phyloP scores from a whole-genome alignment of 2,113 vertebrate genomes.

The Seriola dumerili region DNA sequence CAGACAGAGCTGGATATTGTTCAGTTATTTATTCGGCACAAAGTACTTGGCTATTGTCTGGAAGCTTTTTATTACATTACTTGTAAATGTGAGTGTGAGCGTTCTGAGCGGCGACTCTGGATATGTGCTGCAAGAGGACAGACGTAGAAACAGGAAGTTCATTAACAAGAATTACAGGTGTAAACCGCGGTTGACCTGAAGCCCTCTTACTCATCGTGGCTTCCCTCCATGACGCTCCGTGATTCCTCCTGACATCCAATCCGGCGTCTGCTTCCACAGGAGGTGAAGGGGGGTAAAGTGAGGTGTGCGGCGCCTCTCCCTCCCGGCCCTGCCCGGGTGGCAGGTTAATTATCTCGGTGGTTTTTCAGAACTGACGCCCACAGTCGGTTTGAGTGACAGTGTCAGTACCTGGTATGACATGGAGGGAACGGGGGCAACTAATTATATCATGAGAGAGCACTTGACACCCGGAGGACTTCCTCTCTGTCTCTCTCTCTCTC shows the following conservation, averaged over 20 bases:
- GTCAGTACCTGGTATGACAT: conserved; percentile 23
- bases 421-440: conserved; percentile 21
- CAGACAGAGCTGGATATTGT: no score
- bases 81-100: no score
- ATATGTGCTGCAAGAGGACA: no score
- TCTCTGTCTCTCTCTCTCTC: not conserved
- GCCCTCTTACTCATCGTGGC: not conserved
- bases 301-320: not conserved
- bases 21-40: no score
- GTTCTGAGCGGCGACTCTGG: no score
- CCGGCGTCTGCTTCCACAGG: not conserved
- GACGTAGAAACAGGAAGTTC: no score
- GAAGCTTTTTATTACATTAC: no score
- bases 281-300: not conserved
- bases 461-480: conserved; percentile 22
- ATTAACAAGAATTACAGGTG: not conserved
- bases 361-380: not conserved
- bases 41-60: no score
- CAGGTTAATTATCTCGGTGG: conserved; percentile 29
- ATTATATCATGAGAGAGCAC: conserved; percentile 58
- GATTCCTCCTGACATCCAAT: conserved; percentile 10
- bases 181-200: not conserved
- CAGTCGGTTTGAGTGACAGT: conserved; percentile 40
- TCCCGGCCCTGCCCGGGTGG: not conserved
- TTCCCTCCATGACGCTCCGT: not conserved